These are phyloP conservation scores for Eidolon dupreanum DNA, from an alignment of 2,797 vertebrate species.

Conservation along the genomic window DNA sequence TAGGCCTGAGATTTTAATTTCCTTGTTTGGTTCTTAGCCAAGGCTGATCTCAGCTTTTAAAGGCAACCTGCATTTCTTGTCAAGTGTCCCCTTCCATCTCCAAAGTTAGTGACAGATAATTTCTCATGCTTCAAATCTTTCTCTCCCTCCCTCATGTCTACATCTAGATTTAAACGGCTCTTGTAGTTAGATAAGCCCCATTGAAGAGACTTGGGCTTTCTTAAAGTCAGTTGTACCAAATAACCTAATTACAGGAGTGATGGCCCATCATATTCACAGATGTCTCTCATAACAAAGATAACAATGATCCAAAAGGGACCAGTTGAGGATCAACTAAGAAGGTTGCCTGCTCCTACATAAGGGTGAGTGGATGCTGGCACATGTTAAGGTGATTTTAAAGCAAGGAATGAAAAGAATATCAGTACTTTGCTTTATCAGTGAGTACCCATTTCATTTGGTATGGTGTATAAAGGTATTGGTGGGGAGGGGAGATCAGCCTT, in stretches of 20 bases:
- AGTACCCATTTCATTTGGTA: neutral
- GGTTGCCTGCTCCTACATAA: neutral
- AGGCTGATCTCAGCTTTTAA: neutral
- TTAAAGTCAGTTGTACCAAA: neutral
- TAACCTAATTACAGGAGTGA: neutral
- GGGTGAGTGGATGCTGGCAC: rapidly evolving
- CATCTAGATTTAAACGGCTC: neutral
- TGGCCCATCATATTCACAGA: neutral
- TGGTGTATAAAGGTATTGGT: neutral
- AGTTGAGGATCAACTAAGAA: neutral
- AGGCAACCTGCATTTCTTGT: neutral
- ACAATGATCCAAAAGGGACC: neutral
- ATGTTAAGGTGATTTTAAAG: neutral
- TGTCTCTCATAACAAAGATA: neutral
- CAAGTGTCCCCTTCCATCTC: rapidly evolving
- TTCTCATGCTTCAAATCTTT: neutral
- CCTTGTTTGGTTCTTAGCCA: neutral
- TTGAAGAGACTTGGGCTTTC: neutral
- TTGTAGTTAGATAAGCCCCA: neutral
- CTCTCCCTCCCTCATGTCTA: neutral
- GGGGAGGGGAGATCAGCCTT: neutral
- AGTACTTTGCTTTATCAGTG: neutral
- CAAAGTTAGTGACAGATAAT: neutral
- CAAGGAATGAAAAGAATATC: neutral
- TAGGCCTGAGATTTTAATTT: neutral